Evolutionary conservation across 2,113 vertebrate species (phyloP).

Genomic region (Opisthocomus hoazin): DNA sequence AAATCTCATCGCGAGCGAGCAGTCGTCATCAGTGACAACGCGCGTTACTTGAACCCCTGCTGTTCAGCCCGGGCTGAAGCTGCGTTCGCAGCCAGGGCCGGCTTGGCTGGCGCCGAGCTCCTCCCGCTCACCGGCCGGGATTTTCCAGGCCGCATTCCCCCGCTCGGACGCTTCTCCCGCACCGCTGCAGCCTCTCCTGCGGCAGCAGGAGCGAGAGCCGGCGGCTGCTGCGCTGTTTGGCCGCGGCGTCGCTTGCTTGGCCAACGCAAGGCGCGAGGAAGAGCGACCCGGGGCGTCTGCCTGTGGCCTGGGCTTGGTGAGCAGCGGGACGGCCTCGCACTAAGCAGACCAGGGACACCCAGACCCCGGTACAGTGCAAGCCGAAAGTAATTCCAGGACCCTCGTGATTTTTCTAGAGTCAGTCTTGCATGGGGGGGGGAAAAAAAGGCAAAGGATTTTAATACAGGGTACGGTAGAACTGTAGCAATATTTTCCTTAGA

Average conservation of each 20-base stretch:
- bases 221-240: background rate
- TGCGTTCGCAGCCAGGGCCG: background rate
- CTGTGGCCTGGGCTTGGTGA: background rate
- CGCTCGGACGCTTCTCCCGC: background rate
- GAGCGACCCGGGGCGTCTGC: background rate
- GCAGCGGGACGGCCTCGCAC: background rate
- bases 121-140: rapidly evolving
- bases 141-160: background rate
- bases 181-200: background rate
- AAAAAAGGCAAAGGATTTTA: background rate
- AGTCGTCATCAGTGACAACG: background rate
- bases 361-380: background rate
- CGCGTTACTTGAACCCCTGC: background rate
- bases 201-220: background rate
- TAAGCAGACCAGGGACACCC: background rate
- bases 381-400: background rate
- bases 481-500: slow-evolving; percentile 74
- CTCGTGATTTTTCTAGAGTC: background rate
- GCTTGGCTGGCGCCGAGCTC: background rate
- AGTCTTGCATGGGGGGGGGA: background rate
- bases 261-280: background rate
- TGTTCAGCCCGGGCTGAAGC: background rate
- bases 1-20: rapidly evolving
- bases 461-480: slow-evolving; percentile 25
- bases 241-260: background rate